Evolutionary conservation across 2,797 vertebrate genomes (phyloP).

Genomic region (Semaprochilodus insignis): DNA sequence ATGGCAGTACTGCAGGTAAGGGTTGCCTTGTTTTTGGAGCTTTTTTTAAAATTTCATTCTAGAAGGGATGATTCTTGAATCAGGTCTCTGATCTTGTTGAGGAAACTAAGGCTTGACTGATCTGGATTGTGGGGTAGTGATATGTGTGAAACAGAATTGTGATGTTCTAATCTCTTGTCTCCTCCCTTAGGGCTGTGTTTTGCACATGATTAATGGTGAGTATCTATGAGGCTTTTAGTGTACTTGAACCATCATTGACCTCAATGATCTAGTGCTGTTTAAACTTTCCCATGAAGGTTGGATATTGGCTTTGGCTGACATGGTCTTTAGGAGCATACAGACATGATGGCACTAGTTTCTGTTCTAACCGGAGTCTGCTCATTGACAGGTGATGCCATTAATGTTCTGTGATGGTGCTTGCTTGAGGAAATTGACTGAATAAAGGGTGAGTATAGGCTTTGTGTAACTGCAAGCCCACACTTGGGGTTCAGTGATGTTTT

Average conservation of each 20-base stretch:
- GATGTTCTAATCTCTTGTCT: neutral
- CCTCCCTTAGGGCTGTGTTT: neutral
- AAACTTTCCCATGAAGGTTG: slow-evolving; percentile 74
- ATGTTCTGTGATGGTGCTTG: no score
- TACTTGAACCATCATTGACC: neutral
- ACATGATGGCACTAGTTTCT: slow-evolving; percentile 1
- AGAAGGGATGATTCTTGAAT: slow-evolving; percentile 78
- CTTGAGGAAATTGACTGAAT: fast-evolving
- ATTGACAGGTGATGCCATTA: neutral
- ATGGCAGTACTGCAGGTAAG: slow-evolving; percentile 37
- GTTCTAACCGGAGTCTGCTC: slow-evolving; percentile 43
- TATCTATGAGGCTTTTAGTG: neutral
- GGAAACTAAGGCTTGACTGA: slow-evolving; percentile 72
- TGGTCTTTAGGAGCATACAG: slow-evolving; percentile 53
- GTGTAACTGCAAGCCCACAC: neutral
- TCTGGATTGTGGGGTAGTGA: slow-evolving; percentile 48
- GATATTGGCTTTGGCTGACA: slow-evolving; percentile 84
- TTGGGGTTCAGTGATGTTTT: slow-evolving; percentile 71
- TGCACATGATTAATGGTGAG: neutral
- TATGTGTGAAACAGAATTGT: fast-evolving
- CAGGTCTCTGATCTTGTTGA: slow-evolving; percentile 84
- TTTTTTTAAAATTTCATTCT: neutral
- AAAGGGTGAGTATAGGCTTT: neutral
- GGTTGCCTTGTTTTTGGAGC: neutral
- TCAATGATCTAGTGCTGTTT: slow-evolving; percentile 66